These are phyloP conservation scores for Lepus oiostolus DNA, from an alignment of 2,797 vertebrate species.

Conservation along the genomic window DNA sequence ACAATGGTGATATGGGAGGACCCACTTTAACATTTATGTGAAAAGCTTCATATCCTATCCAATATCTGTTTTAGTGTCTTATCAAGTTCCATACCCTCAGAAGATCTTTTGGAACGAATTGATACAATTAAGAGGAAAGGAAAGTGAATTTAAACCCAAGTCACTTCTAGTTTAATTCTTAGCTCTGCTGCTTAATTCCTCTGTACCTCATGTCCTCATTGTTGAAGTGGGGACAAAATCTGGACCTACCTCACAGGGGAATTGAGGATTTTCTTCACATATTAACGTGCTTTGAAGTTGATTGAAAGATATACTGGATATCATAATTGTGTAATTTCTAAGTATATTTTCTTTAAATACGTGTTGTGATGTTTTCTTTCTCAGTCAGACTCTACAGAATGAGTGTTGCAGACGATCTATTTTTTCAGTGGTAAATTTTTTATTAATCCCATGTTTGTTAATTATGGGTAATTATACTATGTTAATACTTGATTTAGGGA, in stretches of 20 bases:
- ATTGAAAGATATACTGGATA: slow-evolving; percentile 58
- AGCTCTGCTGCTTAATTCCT: slow-evolving; percentile 80
- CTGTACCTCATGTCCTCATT: slow-evolving; percentile 82
- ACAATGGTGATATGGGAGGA: slow-evolving; percentile 11
- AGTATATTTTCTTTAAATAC: slow-evolving; percentile 67
- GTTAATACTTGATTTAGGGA: slow-evolving; percentile 74
- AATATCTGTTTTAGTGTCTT: slow-evolving; percentile 67
- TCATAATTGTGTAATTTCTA: slow-evolving; percentile 68
- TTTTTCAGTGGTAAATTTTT: slow-evolving; percentile 63
- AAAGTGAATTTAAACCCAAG: slow-evolving; percentile 72
- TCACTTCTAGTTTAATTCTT: slow-evolving; percentile 74
- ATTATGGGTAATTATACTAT: slow-evolving; percentile 66
- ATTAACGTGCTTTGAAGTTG: slow-evolving; percentile 68
- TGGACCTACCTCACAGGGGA: slow-evolving; percentile 83
- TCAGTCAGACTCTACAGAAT: slow-evolving; percentile 63
- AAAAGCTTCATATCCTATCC: slow-evolving; percentile 55
- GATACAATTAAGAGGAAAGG: slow-evolving; percentile 49
- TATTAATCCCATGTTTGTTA: slow-evolving; percentile 67
- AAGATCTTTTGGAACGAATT: slow-evolving; percentile 57
- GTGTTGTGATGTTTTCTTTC: slow-evolving; percentile 66
- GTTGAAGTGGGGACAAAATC: slow-evolving; percentile 79
- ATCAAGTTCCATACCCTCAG: slow-evolving; percentile 60
- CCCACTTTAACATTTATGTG: slow-evolving; percentile 58
- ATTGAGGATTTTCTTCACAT: slow-evolving; percentile 77
- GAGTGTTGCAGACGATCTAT: slow-evolving; percentile 49